Conservation (phyloP, 2,888 invertebrate species). For the Rosalia funebris region DNA sequence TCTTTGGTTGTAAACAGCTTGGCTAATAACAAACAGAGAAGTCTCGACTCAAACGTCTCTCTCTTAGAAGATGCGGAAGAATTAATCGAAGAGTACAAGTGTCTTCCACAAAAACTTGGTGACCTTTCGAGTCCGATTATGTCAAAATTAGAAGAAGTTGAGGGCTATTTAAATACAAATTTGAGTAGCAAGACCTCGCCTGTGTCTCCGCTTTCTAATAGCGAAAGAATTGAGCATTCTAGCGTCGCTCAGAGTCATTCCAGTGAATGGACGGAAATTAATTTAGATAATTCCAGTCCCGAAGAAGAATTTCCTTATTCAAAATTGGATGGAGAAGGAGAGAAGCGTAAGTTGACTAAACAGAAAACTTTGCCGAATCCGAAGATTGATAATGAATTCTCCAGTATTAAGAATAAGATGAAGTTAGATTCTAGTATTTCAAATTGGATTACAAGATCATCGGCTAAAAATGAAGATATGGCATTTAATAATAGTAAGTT, state of each 20-base stretch:
- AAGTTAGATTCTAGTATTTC: slow-evolving; percentile 66
- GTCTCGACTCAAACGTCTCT: slow-evolving; percentile 57
- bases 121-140: slow-evolving; percentile 47
- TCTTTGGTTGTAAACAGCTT: slow-evolving; percentile 39
- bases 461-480: slow-evolving; percentile 63
- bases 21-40: slow-evolving; percentile 53
- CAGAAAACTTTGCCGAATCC: slow-evolving; percentile 67
- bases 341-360: slow-evolving; percentile 62
- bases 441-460: slow-evolving; percentile 69
- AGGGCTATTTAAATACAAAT: slow-evolving; percentile 52
- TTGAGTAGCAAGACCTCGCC: slow-evolving; percentile 50
- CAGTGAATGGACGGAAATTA: slow-evolving; percentile 80
- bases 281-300: slow-evolving; percentile 75
- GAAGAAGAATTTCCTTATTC: slow-evolving; percentile 70
- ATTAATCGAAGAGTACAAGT: slow-evolving; percentile 58
- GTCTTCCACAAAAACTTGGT: slow-evolving; percentile 56
- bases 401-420: slow-evolving; percentile 58
- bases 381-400: slow-evolving; percentile 58
- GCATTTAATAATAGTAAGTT: slow-evolving; percentile 60
- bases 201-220: slow-evolving; percentile 51
- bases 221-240: slow-evolving; percentile 49
- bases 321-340: slow-evolving; percentile 56
- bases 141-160: slow-evolving; percentile 50
- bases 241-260: slow-evolving; percentile 59
- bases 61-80: slow-evolving; percentile 58